Conservation (phyloP, 2,888 invertebrate species). For the Hyalella azteca region DNA sequence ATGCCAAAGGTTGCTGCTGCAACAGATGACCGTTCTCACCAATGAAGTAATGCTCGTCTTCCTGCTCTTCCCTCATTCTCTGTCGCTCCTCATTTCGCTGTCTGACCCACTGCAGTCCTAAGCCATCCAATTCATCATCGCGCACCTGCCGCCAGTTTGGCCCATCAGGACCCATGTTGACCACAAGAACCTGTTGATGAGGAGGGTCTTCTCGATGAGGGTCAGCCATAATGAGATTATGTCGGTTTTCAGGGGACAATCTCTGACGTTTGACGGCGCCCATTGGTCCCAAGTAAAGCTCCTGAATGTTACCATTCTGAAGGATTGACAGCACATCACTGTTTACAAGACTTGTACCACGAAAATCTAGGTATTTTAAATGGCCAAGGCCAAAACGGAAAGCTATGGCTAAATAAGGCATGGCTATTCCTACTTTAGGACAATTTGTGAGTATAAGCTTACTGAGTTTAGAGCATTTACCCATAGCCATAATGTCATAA, state of each 20-base stretch:
- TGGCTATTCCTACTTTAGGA: slow-evolving; percentile 51
- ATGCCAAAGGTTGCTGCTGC: not conserved
- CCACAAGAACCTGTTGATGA: slow-evolving; percentile 55
- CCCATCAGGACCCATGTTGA: slow-evolving; percentile 56
- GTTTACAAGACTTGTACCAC: slow-evolving; percentile 56
- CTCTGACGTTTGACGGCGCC: slow-evolving; percentile 48
- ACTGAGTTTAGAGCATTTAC: slow-evolving; percentile 49
- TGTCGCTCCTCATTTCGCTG: slow-evolving; percentile 51
- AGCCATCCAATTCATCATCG: slow-evolving; percentile 54
- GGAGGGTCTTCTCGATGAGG: slow-evolving; percentile 47
- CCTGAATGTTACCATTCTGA: slow-evolving; percentile 48
- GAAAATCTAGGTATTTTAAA: slow-evolving; percentile 51
- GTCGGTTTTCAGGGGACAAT: slow-evolving; percentile 20
- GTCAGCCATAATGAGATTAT: slow-evolving; percentile 55
- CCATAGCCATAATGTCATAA: slow-evolving; percentile 56
- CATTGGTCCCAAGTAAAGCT: slow-evolving; percentile 54
- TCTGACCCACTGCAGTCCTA: slow-evolving; percentile 57
- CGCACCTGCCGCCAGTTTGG: slow-evolving; percentile 54
- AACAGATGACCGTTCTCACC: slow-evolving; percentile 36
- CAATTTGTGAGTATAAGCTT: slow-evolving; percentile 50
- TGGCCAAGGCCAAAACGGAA: slow-evolving; percentile 57
- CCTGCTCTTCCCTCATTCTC: slow-evolving; percentile 22
- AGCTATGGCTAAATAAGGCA: slow-evolving; percentile 54
- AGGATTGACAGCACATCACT: slow-evolving; percentile 52
- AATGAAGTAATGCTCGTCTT: slow-evolving; percentile 41